Conservation (phyloP, 2,113 vertebrate genomes). For the Proteles cristata region DNA sequence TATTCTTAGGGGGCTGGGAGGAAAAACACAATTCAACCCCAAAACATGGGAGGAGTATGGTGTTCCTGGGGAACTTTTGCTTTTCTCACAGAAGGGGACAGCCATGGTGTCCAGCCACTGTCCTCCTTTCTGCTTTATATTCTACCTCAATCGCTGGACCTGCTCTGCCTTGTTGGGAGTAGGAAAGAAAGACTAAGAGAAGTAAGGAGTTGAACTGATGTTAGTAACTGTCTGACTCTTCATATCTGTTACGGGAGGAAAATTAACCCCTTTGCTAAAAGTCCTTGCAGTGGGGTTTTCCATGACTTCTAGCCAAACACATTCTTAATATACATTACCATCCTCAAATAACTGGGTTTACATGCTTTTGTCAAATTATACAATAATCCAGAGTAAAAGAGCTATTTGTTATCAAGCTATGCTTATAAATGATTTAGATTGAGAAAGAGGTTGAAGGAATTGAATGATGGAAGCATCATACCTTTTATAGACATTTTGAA, state of each 20-base stretch:
- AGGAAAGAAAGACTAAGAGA: background rate
- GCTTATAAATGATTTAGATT: background rate
- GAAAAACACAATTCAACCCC: background rate
- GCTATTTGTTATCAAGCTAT: background rate
- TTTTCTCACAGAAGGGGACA: background rate
- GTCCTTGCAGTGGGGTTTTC: background rate
- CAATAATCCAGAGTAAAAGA: background rate
- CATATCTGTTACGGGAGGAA: background rate
- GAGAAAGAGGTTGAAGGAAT: background rate
- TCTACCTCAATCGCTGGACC: background rate
- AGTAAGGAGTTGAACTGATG: background rate
- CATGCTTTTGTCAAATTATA: background rate
- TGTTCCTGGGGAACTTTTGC: background rate
- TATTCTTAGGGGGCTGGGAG: background rate
- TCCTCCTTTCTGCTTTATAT: background rate
- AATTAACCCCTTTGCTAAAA: background rate
- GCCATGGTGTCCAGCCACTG: background rate
- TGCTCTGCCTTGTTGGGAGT: background rate
- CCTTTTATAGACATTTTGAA: background rate
- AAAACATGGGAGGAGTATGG: background rate
- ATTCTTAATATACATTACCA: background rate
- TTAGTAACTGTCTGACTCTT: background rate
- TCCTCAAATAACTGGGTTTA: constrained; percentile 14
- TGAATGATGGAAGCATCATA: background rate
- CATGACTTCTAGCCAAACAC: background rate